Conservation (phyloP, 1,140 invertebrate species). For the Belonocnema kinseyi region DNA sequence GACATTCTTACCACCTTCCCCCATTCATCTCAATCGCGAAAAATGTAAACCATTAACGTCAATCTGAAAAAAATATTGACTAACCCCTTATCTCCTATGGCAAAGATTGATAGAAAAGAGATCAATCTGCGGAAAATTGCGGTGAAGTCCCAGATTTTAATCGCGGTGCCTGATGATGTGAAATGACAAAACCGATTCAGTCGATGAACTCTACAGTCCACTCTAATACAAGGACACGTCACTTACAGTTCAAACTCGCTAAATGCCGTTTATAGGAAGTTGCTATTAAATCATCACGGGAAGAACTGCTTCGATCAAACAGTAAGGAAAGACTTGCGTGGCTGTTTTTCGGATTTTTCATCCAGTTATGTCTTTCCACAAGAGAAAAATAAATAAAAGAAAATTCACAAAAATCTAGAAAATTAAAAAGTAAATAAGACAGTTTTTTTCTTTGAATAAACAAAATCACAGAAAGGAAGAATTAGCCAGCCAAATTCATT, state of each 20-base stretch:
- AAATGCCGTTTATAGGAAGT: slow-evolving; percentile 20
- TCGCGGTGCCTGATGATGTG: slow-evolving; percentile 12
- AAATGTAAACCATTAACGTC: too few species aligned
- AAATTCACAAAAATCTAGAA: too few species aligned
- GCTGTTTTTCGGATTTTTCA: not conserved
- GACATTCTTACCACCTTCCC: too few species aligned
- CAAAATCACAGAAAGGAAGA: too few species aligned
- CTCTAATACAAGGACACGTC: slow-evolving; percentile 6
- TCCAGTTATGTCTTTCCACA: not conserved
- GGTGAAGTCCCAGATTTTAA: not conserved
- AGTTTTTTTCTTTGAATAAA: too few species aligned
- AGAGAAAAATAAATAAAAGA: too few species aligned
- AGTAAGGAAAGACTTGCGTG: not conserved
- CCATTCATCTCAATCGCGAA: too few species aligned
- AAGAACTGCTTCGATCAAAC: slow-evolving; percentile 14
- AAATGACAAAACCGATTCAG: slow-evolving; percentile 25
- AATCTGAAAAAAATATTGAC: too few species aligned
- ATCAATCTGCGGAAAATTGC: not conserved
- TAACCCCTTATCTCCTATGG: too few species aligned
- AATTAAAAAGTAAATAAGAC: too few species aligned
- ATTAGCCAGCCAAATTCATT: too few species aligned
- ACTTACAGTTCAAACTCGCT: slow-evolving; percentile 20
- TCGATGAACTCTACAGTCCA: slow-evolving; percentile 23
- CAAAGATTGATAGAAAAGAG: not conserved
- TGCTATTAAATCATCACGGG: slow-evolving; percentile 11